Base-by-base conservation (phyloP, 2,797 vertebrate genomes). In the Myotis pilosus region DNA sequence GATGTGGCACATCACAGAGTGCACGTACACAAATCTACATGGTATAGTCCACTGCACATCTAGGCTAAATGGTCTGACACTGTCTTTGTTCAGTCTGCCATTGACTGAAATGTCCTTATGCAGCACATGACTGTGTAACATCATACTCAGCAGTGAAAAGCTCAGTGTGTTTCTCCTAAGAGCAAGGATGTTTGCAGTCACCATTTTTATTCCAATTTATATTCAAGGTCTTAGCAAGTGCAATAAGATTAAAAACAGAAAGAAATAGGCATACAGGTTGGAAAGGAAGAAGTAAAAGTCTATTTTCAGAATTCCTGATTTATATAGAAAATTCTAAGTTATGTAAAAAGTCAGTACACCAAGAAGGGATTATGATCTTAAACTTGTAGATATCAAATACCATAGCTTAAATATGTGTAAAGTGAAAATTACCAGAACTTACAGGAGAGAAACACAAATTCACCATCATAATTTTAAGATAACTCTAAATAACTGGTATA, bases 341-440 rank as follows among this genome's bases (percentile, higher is more conserved):
- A 36, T 51, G 16, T 68, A 23, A 55, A 92, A 64, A 51, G 1
- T 64, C 38, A 94, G 15, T 66, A 3, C 12, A 72, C 12, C 41
- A 51, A 41, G 51, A 87, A 82, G 68, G 78, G 33, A 89, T 82
- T 19, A 11, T 78, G 62, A 64, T 83, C 30, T 68, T 86, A 68
- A 89, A 19, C 71, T n/a, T 85, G 2, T 91, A 20, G 57, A 41
- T 66, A 85, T n/a, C 57, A 87, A 57, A 25, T 60, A 53, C 28
- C 11, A 53, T 66, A 64, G 10, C 30, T 89, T 91, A 60, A 87
- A 87, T 80, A 76, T 62, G 20, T 25, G 25, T 76, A 51, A 79
- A 82, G 41, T 66, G 64, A 64, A 89, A 81, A 33, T 69, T 76
- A 78, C 2, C 47, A 87, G 11, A 87, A 85, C 23, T 84, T 38